These are phyloP conservation scores for Geodia barretti DNA, from an alignment of 37 sponge, comb jelly and placozoan genomes.

Conservation along the genomic window DNA sequence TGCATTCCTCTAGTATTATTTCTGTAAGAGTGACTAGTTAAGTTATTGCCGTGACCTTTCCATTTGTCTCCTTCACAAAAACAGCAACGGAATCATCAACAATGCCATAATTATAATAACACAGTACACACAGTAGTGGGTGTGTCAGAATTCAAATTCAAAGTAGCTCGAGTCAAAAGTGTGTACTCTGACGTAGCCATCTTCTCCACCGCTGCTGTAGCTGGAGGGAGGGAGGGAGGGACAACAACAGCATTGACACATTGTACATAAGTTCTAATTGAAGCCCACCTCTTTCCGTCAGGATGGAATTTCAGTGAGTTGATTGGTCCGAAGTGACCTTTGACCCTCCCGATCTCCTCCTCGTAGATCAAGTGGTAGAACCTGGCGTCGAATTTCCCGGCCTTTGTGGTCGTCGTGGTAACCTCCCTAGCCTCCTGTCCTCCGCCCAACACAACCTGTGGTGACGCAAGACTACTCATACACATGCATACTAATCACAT, in stretches of 20 bases:
- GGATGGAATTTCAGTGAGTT: conserved; percentile 96
- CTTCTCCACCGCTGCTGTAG: conserved; percentile 98
- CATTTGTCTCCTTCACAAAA: too few species aligned
- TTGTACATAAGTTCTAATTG: too few species aligned
- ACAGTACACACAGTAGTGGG: too few species aligned
- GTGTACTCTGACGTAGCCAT: conserved; percentile 97
- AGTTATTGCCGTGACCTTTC: too few species aligned
- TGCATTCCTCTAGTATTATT: too few species aligned
- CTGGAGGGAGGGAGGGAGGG: conserved; percentile 39
- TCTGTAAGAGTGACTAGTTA: too few species aligned
- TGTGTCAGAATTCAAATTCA: conserved; percentile 96
- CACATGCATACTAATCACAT: too few species aligned
- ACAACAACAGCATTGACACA: neutral
- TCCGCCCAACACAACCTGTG: conserved; percentile 95
- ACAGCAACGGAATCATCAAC: too few species aligned
- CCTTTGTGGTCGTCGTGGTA: conserved; percentile 89
- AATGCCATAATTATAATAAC: too few species aligned
- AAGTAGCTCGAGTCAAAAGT: conserved; percentile 93
- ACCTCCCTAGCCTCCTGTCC: conserved; percentile 99
- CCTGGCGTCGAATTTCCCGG: conserved; percentile 97
- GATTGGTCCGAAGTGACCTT: conserved; percentile 99
- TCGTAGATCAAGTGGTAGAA: conserved; percentile 97
- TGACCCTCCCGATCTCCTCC: conserved; percentile 99
- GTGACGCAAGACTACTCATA: too few species aligned
- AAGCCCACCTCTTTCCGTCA: conserved; percentile 86